Evolutionary conservation across 2,888 invertebrate species (phyloP).

Genomic region (Pilophorus perplexus): DNA sequence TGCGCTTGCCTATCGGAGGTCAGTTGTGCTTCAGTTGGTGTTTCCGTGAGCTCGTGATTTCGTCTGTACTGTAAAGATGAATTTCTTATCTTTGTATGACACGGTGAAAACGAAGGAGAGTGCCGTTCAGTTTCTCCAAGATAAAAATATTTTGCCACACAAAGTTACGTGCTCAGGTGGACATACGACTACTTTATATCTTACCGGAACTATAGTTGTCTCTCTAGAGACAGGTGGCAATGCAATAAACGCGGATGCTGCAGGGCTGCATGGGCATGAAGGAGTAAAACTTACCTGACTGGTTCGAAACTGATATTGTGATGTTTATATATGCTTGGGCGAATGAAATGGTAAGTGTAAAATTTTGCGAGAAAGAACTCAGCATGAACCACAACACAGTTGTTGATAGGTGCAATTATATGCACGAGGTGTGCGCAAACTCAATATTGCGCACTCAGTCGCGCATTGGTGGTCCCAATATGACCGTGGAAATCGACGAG

Average conservation of each 20-base stretch:
- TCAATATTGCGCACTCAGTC: neutral
- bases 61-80: constrained; percentile 23
- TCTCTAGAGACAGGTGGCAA: neutral
- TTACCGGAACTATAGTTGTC: too few species aligned
- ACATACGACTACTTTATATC: neutral
- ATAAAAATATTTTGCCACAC: constrained; percentile 4
- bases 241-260: constrained; percentile 3
- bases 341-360: constrained; percentile 2
- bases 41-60: constrained; percentile 1
- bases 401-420: constrained; percentile 14
- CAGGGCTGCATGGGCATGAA: neutral
- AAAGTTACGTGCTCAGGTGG: constrained; percentile 4
- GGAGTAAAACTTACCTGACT: constrained; percentile 7
- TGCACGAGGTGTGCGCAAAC: constrained; percentile 1
- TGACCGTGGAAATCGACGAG: too few species aligned
- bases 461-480: too few species aligned
- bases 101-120: constrained; percentile 20
- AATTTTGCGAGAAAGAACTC: constrained; percentile 4
- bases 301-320: constrained; percentile 5
- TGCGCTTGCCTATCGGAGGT: neutral
- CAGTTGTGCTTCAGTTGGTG: constrained; percentile 21
- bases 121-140: constrained; percentile 22
- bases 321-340: constrained; percentile 12
- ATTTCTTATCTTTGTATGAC: constrained; percentile 22
- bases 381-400: constrained; percentile 1